phyloP scores from a whole-genome alignment of 2,888 invertebrate genomes.

The Drosophila kuntzei region DNA sequence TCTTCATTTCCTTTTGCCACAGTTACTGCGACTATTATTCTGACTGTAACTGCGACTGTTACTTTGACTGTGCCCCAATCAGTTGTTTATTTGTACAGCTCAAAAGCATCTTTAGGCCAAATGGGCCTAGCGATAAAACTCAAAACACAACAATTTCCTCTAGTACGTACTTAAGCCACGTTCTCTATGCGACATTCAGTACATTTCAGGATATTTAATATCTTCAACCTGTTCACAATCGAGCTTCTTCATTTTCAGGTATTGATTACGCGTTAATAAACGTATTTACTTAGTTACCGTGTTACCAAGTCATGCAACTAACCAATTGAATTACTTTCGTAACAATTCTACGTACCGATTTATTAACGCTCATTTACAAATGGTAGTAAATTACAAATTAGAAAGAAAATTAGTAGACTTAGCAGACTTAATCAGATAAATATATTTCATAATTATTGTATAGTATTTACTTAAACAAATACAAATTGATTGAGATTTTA shows the following conservation, averaged over 20 bases:
- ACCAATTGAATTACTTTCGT: background rate
- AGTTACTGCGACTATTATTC: no score
- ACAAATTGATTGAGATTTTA: no score
- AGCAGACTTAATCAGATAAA: no score
- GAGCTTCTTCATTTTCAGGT: background rate
- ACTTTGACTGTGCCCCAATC: conserved; percentile 16
- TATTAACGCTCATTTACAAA: background rate
- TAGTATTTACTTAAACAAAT: no score
- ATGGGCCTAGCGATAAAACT: conserved; percentile 22
- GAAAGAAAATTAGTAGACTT: no score
- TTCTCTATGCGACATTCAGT: conserved; percentile 1
- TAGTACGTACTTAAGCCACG: conserved; percentile 4
- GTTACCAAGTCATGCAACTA: background rate
- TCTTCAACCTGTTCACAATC: background rate
- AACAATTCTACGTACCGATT: background rate
- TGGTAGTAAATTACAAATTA: background rate
- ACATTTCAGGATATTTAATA: background rate
- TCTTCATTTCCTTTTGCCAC: background rate
- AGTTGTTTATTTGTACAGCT: conserved; percentile 15
- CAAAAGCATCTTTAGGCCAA: conserved; percentile 11
- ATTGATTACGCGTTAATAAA: background rate
- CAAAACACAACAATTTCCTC: conserved; percentile 19
- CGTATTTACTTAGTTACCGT: background rate
- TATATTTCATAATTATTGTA: no score
- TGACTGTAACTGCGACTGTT: background rate